Percentiles rank a stretch among this genome's conserved stretches.
Evolutionary conservation across 2,797 vertebrate genomes (phyloP).

Genomic region (Pseudochaenichthys georgianus): DNA sequence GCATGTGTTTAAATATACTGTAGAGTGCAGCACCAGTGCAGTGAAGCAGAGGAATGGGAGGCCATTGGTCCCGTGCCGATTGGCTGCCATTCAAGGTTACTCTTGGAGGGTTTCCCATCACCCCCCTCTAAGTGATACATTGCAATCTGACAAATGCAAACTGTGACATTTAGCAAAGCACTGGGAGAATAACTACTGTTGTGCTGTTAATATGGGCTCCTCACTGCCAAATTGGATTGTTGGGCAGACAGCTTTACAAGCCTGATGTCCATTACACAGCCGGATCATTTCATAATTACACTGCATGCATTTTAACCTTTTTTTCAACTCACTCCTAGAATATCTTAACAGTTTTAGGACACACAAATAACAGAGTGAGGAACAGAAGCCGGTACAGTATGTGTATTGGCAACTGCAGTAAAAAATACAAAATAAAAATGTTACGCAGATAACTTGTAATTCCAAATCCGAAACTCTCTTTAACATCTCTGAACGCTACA

Average conservation of each 20-base stretch:
- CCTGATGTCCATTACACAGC: conserved; percentile 70
- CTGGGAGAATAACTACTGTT: conserved; percentile 81
- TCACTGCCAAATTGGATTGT: conserved; percentile 77
- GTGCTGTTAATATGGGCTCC: conserved; percentile 71
- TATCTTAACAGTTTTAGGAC: conserved; percentile 29
- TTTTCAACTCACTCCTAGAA: conserved; percentile 9
- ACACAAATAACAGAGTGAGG: conserved; percentile 13
- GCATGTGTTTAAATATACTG: conserved; percentile 84
- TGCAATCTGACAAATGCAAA: conserved; percentile 87
- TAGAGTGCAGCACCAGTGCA: conserved; percentile 66
- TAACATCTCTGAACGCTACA: conserved; percentile 10
- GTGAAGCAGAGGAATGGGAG: conserved; percentile 72
- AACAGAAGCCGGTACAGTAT: not conserved
- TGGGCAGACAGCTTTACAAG: conserved; percentile 68
- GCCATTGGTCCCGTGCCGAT: conserved; percentile 83
- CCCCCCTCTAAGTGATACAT: conserved; percentile 86
- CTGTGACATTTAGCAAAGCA: conserved; percentile 86
- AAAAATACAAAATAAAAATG: conserved; percentile 11
- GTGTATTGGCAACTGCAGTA: conserved; percentile 1
- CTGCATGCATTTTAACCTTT: conserved; percentile 20
- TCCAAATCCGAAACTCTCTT: conserved; percentile 18
- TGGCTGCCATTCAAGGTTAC: conserved; percentile 87
- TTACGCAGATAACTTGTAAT: conserved; percentile 6
- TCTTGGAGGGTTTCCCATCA: conserved; percentile 85
- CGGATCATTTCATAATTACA: conserved; percentile 61